Base-by-base conservation (phyloP, 1,140 invertebrate species). In the Heterodera carotae region DNA sequence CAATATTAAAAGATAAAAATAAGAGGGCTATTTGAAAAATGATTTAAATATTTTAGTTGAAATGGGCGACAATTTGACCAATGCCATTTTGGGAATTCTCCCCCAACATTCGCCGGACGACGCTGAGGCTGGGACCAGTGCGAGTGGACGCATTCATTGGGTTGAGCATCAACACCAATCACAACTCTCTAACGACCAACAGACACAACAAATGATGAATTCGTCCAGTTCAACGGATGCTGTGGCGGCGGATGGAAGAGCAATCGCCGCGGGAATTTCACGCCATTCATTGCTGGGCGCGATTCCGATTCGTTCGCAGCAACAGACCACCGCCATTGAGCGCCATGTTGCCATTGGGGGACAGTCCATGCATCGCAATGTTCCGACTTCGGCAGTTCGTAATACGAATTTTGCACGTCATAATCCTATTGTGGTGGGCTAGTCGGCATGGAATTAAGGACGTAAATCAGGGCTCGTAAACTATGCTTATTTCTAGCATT, bases 1-100 rank as follows among this genome's bases (percentile, higher is more conserved):
- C 39, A 1, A n/a, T n/a, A n/a, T n/a, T n/a, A n/a, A n/a, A n/a
- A n/a, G n/a, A n/a, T n/a, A n/a, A n/a, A n/a, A n/a, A n/a, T n/a
- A n/a, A n/a, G n/a, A 10, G 15, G 39, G 39, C 39, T 12, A 43
- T 43, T n/a, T 43, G 39, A 43, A 43, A 10, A 43, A 12, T 12
- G 39, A n/a, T n/a, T n/a, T n/a, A n/a, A 43, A 43, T 18, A 0
- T 62, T 66, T 66, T 27, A 66, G 62, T 66, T 66, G 62, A 66
- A 66, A 31, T 22, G 25, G 62, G 62, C 62, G 33, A 34, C 62
- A 66, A 27, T 66, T 34, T 66, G 62, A 66, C 62, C 29, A 34
- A 66, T n/a, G 62, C 62, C 62, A 66, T 66, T 66, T 29, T 66
- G 62, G 62, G 62, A 7, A 66, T 66, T 34, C 12, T 66, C 27